These are phyloP conservation scores for Contarinia nasturtii DNA, from an alignment of 1,140 invertebrate species.

Conservation along the genomic window DNA sequence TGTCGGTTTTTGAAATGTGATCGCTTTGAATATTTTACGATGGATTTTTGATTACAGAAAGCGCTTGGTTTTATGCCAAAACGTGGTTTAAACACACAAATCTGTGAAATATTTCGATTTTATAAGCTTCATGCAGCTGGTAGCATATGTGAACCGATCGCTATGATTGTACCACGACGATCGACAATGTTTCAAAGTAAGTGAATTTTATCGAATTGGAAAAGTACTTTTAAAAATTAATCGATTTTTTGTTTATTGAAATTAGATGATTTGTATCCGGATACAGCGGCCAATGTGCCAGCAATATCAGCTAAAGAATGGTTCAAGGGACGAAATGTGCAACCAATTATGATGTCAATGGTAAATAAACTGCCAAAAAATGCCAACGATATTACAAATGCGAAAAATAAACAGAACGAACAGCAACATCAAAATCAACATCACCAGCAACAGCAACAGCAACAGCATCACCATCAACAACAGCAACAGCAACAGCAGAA, in stretches of 20 bases:
- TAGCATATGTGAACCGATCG: constrained; percentile 72
- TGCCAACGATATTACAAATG: not conserved
- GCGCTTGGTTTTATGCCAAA: constrained; percentile 87
- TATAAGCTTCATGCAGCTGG: constrained; percentile 81
- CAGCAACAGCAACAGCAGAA: not conserved
- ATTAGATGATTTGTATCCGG: constrained; percentile 79
- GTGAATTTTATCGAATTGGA: not conserved
- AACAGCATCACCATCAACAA: not conserved
- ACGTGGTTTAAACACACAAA: constrained; percentile 59
- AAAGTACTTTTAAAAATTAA: not conserved
- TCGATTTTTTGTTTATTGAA: constrained; percentile 12
- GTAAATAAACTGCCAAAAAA: constrained; percentile 28
- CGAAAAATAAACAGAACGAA: not conserved
- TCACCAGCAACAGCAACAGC: not conserved
- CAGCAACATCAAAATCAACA: not conserved
- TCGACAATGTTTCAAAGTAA: constrained; percentile 32
- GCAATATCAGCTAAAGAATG: constrained; percentile 74
- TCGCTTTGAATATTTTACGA: constrained; percentile 1
- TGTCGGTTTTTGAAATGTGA: not conserved
- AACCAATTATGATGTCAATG: constrained; percentile 67
- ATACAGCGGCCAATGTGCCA: constrained; percentile 66
- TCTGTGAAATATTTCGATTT: constrained; percentile 79
- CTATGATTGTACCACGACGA: constrained; percentile 84
- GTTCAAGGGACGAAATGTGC: constrained; percentile 59
- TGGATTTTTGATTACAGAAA: constrained; percentile 33